Evolutionary conservation across 1,140 invertebrate species (phyloP), one percentile per base, ranked within the genome.

Genomic region (Temnothorax nylanderi): DNA sequence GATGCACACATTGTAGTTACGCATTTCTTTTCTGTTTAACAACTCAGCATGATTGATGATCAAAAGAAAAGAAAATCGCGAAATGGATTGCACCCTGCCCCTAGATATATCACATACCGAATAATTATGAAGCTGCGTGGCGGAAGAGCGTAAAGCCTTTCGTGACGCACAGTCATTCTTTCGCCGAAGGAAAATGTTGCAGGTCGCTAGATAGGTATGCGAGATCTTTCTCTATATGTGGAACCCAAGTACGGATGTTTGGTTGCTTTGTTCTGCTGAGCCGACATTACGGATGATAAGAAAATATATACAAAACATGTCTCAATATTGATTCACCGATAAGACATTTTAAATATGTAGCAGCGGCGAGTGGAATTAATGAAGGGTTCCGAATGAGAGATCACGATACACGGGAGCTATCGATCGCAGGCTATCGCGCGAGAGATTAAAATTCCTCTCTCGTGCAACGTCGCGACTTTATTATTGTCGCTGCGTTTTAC

Each of bases 121-220:
- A 80, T 69, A 80, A 80, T 80, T 80, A 69, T 10, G 34, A 80
- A 80, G 21, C 77, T 54, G 47, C 76, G 76, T 80, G 47, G 44
- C n/a, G 77, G 77, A 56, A 54, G 34, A n/a, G 64, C 32, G 41
- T 62, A 64, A 69, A 16, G 21, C 37, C 60, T 80, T 64, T 51
- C 76, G 77, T 80, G 77, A 69, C 47, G 34, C 32, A 3, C 8
- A 18, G 44, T 69, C 64, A 32, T 80, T 80, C n/a, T 37, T 51
- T 80, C 16, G 21, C 13, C 13, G 41, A 26, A 54, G n/a, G 26
- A 69, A 69, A 69, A 69, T 41, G 47, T 80, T 54, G 60, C 62
- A 80, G 13, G 32, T 67, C 10, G 32, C 18, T 58, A 51, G 47
- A 80, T 69, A 34, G 77, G 47, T 69, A 80, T 26, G 77, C 47